Evolutionary conservation across 2,113 vertebrate genomes (phyloP), one percentile per base, ranked within the genome.

Genomic region (Podarcis cretensis): DNA sequence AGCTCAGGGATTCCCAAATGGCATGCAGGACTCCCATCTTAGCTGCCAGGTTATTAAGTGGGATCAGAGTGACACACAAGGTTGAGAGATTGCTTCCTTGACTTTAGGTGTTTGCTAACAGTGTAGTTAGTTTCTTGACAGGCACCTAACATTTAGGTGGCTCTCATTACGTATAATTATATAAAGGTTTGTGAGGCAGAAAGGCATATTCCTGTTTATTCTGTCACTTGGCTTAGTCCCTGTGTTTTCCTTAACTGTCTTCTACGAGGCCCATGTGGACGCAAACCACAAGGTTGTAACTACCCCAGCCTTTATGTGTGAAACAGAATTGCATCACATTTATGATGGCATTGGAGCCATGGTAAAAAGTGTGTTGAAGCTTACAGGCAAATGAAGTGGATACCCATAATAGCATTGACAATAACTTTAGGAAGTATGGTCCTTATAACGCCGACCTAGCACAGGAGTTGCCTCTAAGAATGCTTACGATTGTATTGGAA

Each of bases 281-380:
- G 68, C 68, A 75, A 97, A 97, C 77, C 97, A 98, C 95, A 98
- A 97, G 80, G 96, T 98, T 81, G 98, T 98, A 87, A 98, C 98
- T 0, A 98, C 98, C 0, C 97, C 98, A 0, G 98, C 98, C 10
- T 98, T 98, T 92, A 98, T 98, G 98, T 98, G 98, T 37, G 97
- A 98, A 84, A 97, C 97, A 0, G 94, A 96, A 4, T 87, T 98
- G 1, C 98, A 98, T 89, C 93, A 97, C 25, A 96, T 98, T 93
- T 97, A 98, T 0, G 98, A 98, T 30, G 98, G 98, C 16, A 97
- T 98, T 68, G 98, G 98, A 1, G 95, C 96, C 80, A 98, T 98
- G 98, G 98, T 98, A 13, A 92, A 79, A 83, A 92, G 96, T 32
- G 97, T 98, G 69, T 96, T 98, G 65, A 97, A 97, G 76, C 95